These are phyloP conservation scores for Diprion similis DNA, from an alignment of 1,140 invertebrate species.

Conservation along the genomic window DNA sequence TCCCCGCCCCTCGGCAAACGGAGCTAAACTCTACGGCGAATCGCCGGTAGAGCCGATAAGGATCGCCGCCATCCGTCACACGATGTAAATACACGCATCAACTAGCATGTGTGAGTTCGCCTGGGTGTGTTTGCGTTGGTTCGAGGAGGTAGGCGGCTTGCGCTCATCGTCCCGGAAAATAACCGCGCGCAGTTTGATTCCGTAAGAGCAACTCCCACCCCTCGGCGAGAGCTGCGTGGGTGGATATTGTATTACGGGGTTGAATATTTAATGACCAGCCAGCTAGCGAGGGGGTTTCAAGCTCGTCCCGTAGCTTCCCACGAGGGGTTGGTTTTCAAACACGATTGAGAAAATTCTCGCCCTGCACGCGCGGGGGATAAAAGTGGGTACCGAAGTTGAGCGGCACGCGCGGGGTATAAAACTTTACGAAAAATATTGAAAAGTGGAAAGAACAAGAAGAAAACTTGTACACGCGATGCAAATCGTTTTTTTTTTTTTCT, in stretches of 20 bases:
- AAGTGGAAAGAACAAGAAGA: too few relatives aligned
- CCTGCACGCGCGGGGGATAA: too few relatives aligned
- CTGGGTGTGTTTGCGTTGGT: too few relatives aligned
- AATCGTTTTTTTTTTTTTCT: too few relatives aligned
- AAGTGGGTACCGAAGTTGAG: too few relatives aligned
- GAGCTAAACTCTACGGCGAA: constrained; percentile 36
- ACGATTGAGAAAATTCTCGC: too few relatives aligned
- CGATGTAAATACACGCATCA: not conserved
- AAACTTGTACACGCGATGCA: too few relatives aligned
- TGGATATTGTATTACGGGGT: constrained; percentile 40
- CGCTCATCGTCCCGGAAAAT: not conserved
- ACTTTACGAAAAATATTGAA: too few relatives aligned
- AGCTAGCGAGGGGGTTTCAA: too few relatives aligned
- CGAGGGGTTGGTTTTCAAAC: not conserved
- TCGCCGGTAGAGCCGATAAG: constrained; percentile 33
- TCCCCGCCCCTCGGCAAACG: constrained; percentile 34
- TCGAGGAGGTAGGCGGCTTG: too few relatives aligned
- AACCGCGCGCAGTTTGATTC: constrained; percentile 2
- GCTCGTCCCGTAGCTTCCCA: not conserved
- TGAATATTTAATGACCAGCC: constrained; percentile 39
- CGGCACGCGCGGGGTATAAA: too few relatives aligned
- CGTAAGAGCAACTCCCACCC: not conserved
- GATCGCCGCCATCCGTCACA: not conserved
- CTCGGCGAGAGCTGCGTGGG: constrained; percentile 21
- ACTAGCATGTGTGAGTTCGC: too few relatives aligned